Base-by-base conservation (phyloP, 2,797 vertebrate species). In the Bovichtus diacanthus region DNA sequence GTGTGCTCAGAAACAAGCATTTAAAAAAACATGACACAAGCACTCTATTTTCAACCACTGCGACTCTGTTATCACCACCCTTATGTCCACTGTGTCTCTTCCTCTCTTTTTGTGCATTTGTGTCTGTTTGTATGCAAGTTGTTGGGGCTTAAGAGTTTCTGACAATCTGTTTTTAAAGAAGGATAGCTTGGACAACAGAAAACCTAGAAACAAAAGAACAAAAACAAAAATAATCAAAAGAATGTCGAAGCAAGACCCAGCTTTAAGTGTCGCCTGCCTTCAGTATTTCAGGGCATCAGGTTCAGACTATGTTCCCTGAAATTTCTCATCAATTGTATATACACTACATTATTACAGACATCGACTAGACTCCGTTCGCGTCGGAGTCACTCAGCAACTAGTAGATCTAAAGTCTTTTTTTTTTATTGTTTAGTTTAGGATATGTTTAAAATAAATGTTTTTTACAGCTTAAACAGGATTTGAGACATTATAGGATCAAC, bases 1-100 rank as follows among this genome's bases (percentile, higher is more conserved):
- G 13, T 27, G 51, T 6, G 61, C 39, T 62, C 5, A 68, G 4
- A 50, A 12, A 62, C 9, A 74, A 27, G 64, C 12, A 55, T 68
- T 25, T 9, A 41, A 62, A 27, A 27, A 39, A 49, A 51, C 46
- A 41, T 15, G 2, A 69, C 16, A 59, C 18, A 41, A 7, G 27
- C 46, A n/a, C 29, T 3, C 12, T 19, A 39, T 56, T 50, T 27
- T 55, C n/a, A 13, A 69, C 29, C 29, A 31, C n/a, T n/a, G n/a
- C n/a, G n/a, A n/a, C n/a, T n/a, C 34, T 50, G 51, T 59, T 29
- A 16, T 54, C 21, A 12, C 9, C 21, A 53, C 19, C 5, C 13
- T 29, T 36, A 6, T 19, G 12, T 27, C 34, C 12, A 56, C 6
- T 15, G 15, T 50, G 4, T 25, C 18, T 61, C 38, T 9, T 9